A percentile compares a stretch with the other conserved stretches of the same genome.
Conservation (phyloP, 1,140 invertebrate genomes). For the Philopotamus ludificatus region DNA sequence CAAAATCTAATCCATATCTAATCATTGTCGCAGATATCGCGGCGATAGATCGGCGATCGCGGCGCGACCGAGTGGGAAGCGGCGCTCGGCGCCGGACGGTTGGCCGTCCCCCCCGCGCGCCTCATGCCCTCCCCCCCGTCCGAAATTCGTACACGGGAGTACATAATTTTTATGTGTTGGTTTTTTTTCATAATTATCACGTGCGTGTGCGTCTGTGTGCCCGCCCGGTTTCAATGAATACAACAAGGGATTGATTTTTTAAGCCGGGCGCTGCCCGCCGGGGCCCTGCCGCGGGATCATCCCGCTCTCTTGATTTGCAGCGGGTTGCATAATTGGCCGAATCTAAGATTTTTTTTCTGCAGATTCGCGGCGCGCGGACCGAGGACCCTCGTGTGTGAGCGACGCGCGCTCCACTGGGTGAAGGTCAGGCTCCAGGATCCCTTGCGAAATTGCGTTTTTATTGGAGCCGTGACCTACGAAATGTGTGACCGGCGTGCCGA, state of each 20-base stretch:
- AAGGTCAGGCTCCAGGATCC: background rate
- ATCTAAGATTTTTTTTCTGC: background rate
- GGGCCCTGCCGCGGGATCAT: background rate
- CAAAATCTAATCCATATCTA: too few relatives aligned
- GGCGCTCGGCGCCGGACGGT: background rate
- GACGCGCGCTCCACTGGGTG: conserved; percentile 6
- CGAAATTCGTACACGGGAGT: background rate
- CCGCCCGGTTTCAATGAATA: conserved; percentile 1
- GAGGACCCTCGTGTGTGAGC: background rate
- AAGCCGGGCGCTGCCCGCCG: background rate
- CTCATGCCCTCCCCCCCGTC: too few relatives aligned
- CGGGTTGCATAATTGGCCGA: conserved; percentile 24
- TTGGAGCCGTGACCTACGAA: too few relatives aligned
- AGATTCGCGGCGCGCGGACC: background rate
- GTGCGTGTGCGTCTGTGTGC: conserved; percentile 22
- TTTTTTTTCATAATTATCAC: conserved; percentile 30
- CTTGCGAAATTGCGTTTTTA: background rate
- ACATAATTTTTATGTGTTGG: background rate
- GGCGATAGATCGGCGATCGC: background rate
- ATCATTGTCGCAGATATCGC: background rate
- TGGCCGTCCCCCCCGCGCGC: background rate
- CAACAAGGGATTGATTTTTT: conserved; percentile 8
- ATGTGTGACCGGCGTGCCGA: too few relatives aligned
- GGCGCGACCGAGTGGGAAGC: background rate
- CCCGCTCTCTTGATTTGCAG: background rate